phyloP scores from a whole-genome alignment of 1,140 invertebrate genomes.

The Acromyrmex echinatior region DNA sequence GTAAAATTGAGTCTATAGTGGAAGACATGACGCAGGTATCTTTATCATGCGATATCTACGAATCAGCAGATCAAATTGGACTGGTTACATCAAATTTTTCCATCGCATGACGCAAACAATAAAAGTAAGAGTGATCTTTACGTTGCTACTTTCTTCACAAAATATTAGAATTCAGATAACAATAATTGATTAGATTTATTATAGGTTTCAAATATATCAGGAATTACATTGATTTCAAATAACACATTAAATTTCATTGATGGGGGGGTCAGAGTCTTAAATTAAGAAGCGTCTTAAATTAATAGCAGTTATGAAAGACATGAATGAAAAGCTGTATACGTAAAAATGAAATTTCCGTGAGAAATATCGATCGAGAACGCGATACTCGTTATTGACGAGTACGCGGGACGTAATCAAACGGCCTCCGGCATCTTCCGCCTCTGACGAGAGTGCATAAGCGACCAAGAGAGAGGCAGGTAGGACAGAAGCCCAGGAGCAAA shows the following conservation, averaged over 20 bases:
- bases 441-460: slow-evolving; percentile 40
- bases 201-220: background rate
- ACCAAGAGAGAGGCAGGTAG: slow-evolving; percentile 59
- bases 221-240: slow-evolving; percentile 14
- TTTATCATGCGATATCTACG: background rate
- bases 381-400: slow-evolving; percentile 24
- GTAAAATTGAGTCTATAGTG: background rate
- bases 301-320: background rate
- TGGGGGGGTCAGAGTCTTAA: background rate
- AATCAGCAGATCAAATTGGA: background rate
- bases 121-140: background rate
- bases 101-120: background rate
- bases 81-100: background rate
- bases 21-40: background rate
- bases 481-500: slow-evolving; percentile 64
- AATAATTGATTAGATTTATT: background rate
- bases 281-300: background rate
- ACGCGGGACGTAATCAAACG: slow-evolving; percentile 4
- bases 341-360: background rate
- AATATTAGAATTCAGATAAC: background rate
- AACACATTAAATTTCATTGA: slow-evolving; percentile 15
- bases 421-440: slow-evolving; percentile 26
- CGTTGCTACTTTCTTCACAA: background rate
- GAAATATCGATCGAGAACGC: slow-evolving; percentile 35
- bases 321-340: slow-evolving; percentile 28